phyloP scores from a whole-genome alignment of 2,888 invertebrate genomes.

The Pheosia gnoma region DNA sequence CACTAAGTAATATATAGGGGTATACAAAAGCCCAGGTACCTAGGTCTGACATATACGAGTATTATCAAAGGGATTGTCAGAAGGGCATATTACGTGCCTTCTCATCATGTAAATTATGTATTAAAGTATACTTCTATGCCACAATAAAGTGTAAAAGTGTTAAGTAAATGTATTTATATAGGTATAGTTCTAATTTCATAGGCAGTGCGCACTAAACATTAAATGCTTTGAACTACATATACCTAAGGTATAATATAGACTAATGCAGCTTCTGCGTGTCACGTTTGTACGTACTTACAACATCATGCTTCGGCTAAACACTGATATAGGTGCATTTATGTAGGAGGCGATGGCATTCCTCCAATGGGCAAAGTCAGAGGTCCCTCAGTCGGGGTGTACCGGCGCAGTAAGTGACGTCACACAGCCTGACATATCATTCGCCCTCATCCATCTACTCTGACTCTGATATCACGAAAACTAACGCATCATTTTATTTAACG shows the following conservation, averaged over 20 bases:
- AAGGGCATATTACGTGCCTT: too few relatives aligned
- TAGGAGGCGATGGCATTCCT: slow-evolving; percentile 81
- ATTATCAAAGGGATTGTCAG: too few relatives aligned
- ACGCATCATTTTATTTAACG: slow-evolving; percentile 79
- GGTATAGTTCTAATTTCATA: background rate
- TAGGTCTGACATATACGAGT: too few relatives aligned
- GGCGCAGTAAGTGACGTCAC: slow-evolving; percentile 80
- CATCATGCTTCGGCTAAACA: slow-evolving; percentile 69
- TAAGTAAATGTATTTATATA: too few relatives aligned
- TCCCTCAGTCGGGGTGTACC: slow-evolving; percentile 74
- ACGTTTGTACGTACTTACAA: slow-evolving; percentile 13
- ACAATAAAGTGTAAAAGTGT: too few relatives aligned
- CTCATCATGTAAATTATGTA: too few relatives aligned
- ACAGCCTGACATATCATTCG: slow-evolving; percentile 61
- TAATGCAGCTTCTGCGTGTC: slow-evolving; percentile 34
- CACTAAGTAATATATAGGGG: background rate
- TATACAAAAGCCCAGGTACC: background rate
- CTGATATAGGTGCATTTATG: slow-evolving; percentile 60
- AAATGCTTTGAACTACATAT: slow-evolving; percentile 25
- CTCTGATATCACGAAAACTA: slow-evolving; percentile 76
- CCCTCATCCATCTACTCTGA: slow-evolving; percentile 51
- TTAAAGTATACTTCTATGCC: too few relatives aligned
- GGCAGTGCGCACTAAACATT: slow-evolving; percentile 22
- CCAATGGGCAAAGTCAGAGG: slow-evolving; percentile 73
- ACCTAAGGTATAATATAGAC: slow-evolving; percentile 11